Evolutionary conservation across 2,797 vertebrate species (phyloP).

Genomic region (Spatula versicolor): DNA sequence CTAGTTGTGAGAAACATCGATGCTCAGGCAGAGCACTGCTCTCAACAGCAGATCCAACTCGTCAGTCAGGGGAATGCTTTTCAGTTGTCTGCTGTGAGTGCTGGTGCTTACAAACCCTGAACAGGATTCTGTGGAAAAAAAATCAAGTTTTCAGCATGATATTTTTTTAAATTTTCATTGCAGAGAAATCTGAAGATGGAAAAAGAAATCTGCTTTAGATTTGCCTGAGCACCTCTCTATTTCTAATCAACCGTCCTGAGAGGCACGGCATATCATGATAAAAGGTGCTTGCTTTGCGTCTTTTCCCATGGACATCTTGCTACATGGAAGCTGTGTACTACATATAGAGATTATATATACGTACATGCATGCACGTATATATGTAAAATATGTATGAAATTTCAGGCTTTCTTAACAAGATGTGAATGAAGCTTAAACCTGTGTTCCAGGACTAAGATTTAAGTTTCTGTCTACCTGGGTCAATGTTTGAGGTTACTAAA

Average conservation of each 20-base stretch:
- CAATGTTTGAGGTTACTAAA: slow-evolving; percentile 64
- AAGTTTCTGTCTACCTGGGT: slow-evolving; percentile 66
- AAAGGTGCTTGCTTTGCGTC: neutral
- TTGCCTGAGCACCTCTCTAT: neutral
- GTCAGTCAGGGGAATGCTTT: neutral
- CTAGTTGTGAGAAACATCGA: neutral
- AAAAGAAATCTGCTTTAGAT: neutral
- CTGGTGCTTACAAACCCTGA: accelerated
- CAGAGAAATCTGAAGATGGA: neutral
- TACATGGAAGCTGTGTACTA: accelerated
- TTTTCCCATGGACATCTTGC: neutral
- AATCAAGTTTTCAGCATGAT: neutral
- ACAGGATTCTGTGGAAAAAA: neutral
- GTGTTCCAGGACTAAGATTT: slow-evolving; percentile 61
- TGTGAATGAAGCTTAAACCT: slow-evolving; percentile 38
- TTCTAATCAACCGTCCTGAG: neutral
- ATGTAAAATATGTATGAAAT: too few relatives aligned
- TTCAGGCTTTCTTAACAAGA: neutral
- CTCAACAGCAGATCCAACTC: too few relatives aligned
- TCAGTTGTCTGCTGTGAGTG: neutral
- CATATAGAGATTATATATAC: accelerated
- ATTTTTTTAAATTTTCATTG: neutral
- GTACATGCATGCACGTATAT: accelerated
- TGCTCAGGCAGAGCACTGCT: neutral
- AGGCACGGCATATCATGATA: accelerated